These are phyloP conservation scores for Tanypteryx hageni DNA, from an alignment of 2,888 invertebrate species.

Conservation along the genomic window DNA sequence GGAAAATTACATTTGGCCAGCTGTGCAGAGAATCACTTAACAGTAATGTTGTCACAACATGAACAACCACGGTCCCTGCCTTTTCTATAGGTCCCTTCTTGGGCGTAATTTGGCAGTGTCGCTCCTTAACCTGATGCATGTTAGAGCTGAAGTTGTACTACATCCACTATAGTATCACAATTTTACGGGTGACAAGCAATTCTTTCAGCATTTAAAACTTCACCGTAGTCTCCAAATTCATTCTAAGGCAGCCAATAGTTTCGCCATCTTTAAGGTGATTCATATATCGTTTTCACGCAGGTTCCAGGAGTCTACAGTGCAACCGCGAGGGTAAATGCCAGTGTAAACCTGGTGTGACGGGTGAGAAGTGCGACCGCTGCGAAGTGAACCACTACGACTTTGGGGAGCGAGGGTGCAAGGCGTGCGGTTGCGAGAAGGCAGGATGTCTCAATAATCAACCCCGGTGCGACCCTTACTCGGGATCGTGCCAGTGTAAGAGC, in stretches of 20 bases:
- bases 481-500: slow-evolving; percentile 90
- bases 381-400: slow-evolving; percentile 94
- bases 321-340: slow-evolving; percentile 94
- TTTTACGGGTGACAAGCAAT: no score
- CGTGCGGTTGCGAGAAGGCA: slow-evolving; percentile 90
- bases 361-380: slow-evolving; percentile 94
- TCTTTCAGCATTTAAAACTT: background rate
- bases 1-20: no score
- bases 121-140: no score
- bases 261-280: background rate
- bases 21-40: no score
- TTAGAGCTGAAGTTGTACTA: no score
- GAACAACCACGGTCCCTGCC: no score
- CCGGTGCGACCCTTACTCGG: slow-evolving; percentile 88
- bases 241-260: background rate
- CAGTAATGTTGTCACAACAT: no score
- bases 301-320: slow-evolving; percentile 93
- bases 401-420: slow-evolving; percentile 92
- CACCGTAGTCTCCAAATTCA: background rate
- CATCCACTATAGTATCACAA: no score
- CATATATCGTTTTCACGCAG: slow-evolving; percentile 73
- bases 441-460: slow-evolving; percentile 91
- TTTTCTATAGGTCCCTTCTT: no score
- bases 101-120: no score
- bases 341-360: slow-evolving; percentile 97